Base-by-base conservation (phyloP, 2,797 vertebrate genomes). In the Scarus forsteni region DNA sequence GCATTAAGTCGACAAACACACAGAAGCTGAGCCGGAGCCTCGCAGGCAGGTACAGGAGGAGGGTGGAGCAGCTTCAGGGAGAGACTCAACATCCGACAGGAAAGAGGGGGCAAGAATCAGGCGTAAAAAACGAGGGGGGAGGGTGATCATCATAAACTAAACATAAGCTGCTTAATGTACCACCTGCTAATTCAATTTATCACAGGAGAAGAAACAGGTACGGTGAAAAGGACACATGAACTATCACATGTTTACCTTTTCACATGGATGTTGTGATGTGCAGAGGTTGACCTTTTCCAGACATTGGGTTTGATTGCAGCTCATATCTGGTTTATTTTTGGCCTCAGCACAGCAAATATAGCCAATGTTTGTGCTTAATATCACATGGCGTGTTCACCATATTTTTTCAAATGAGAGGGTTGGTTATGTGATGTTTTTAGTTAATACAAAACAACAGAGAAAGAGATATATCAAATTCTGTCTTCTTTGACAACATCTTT, bases 1-100 rank as follows among this genome's bases (percentile, higher is more conserved):
- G 83, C 75, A 85, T 87, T 91, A 93, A 90, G 82, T 90, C 77
- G 81, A 90, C 89, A 91, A 90, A 89, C 85, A 86, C 77, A 77
- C 77, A 74, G 82, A 75, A 51, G 73, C 65, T 10, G 27, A 63
- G 14, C 42, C 7, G 58, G 72, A 79, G 76, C 64, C 78, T 81
- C 7, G 39, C 83, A 64, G 84, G 81, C 88, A 92, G 88, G 85
- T 90, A 90, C 85, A 86, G 85, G 75, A 67, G 70, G 6, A 61
- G 85, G 88, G 89, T 83, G 88, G 90, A 89, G 89, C 77, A 70
- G 64, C 80, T 39, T 65, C 68, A 1, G 54, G 61, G 60, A 69
- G 42, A 65, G 70, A 78, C 71, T 65, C 46, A 16, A 78, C 86
- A 88, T 83, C 71, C 64, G 43, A 77, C 79, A 64, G 60, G 51